Conservation (phyloP, 2,113 vertebrate genomes). For the Datnioides undecimradiatus region DNA sequence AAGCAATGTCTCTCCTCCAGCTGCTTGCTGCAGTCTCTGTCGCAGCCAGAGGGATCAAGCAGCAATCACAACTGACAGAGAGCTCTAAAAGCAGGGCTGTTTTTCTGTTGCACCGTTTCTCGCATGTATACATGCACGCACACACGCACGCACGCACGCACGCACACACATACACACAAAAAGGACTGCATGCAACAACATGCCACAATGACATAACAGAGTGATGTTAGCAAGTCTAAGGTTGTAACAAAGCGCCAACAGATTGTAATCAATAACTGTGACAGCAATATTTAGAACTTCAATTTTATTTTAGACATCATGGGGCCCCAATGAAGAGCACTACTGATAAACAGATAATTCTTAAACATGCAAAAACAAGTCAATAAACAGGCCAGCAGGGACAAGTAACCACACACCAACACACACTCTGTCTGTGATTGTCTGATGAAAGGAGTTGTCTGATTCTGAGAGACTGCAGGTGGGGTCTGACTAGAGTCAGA, state of each 20-base stretch:
- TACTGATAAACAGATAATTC: neutral
- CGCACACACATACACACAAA: neutral
- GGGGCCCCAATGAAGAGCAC: neutral
- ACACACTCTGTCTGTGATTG: slow-evolving; percentile 32
- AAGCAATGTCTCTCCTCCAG: slow-evolving; percentile 52
- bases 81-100: slow-evolving; percentile 1
- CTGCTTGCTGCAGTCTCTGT: slow-evolving; percentile 49
- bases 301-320: neutral
- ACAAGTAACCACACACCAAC: neutral
- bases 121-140: too few species aligned
- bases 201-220: neutral
- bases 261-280: neutral
- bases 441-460: slow-evolving; percentile 61
- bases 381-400: slow-evolving; percentile 11
- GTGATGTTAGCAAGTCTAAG: neutral
- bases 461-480: slow-evolving; percentile 53
- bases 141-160: too few species aligned
- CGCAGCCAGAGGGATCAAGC: slow-evolving; percentile 37
- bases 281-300: neutral
- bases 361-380: slow-evolving; percentile 5
- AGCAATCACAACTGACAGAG: slow-evolving; percentile 41
- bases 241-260: neutral
- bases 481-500: slow-evolving; percentile 37
- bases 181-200: neutral
- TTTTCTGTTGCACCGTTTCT: neutral